phyloP scores from a whole-genome alignment of 2,113 vertebrate genomes.

The Microtus pennsylvanicus region DNA sequence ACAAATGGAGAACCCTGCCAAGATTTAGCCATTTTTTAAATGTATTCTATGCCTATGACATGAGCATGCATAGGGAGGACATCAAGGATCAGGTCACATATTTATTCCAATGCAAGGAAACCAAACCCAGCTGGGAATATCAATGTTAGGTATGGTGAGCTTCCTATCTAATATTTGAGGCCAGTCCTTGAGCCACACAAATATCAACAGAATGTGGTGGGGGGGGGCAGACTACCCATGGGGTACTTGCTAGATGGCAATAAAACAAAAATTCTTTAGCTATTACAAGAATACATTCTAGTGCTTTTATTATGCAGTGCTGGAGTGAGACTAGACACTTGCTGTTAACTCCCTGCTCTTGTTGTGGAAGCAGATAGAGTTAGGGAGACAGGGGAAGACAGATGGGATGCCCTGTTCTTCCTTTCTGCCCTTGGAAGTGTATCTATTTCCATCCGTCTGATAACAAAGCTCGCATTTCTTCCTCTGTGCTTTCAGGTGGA shows the following conservation, averaged over 20 bases:
- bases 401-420: background rate
- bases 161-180: background rate
- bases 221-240: accelerated
- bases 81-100: conserved; percentile 39
- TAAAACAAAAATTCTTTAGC: background rate
- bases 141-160: background rate
- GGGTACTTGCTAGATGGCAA: background rate
- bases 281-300: background rate
- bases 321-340: background rate
- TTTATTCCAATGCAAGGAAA: conserved; percentile 26
- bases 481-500: conserved; percentile 62
- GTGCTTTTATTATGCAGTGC: background rate
- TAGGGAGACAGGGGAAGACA: background rate
- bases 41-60: background rate
- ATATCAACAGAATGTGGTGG: background rate
- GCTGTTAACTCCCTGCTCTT: background rate
- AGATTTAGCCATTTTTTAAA: conserved; percentile 38
- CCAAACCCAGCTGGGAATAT: background rate
- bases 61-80: too few relatives aligned
- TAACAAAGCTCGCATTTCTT: conserved; percentile 60
- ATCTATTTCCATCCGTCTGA: conserved; percentile 45
- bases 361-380: background rate
- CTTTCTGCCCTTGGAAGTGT: conserved; percentile 46
- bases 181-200: background rate
- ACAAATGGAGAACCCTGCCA: background rate